These are phyloP conservation scores for Drosophila melanogaster DNA, from an alignment of 1,140 invertebrate species.

Conservation along the genomic window Release_6_plus_ISO1_MT NT_033777.3:22578001-22578500, in stretches of 20 bases:
- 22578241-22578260: constrained; percentile 64
- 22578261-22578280: constrained; percentile 67
- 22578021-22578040: constrained; percentile 31
- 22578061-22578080: constrained; percentile 15
- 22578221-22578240: constrained; percentile 31
- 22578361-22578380: constrained; percentile 80
- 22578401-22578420: constrained; percentile 20
- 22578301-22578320: constrained; percentile 41
- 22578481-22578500: background rate
- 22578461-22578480: background rate
- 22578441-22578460: background rate
- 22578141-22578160: constrained; percentile 10
- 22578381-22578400: constrained; percentile 80
- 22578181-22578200: constrained; percentile 10
- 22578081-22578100: constrained; percentile 13
- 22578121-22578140: constrained; percentile 6
- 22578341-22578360: constrained; percentile 82
- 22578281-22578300: constrained; percentile 49
- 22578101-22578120: background rate
- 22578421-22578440: constrained; percentile 7
- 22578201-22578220: constrained; percentile 32
- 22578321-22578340: constrained; percentile 59
- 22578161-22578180: background rate
- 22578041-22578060: constrained; percentile 13
- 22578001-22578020: constrained; percentile 41